Evolutionary conservation across 2,888 invertebrate genomes (phyloP), one percentile per base, ranked within the genome.

Genomic region (Tricholauxania praeusta): DNA sequence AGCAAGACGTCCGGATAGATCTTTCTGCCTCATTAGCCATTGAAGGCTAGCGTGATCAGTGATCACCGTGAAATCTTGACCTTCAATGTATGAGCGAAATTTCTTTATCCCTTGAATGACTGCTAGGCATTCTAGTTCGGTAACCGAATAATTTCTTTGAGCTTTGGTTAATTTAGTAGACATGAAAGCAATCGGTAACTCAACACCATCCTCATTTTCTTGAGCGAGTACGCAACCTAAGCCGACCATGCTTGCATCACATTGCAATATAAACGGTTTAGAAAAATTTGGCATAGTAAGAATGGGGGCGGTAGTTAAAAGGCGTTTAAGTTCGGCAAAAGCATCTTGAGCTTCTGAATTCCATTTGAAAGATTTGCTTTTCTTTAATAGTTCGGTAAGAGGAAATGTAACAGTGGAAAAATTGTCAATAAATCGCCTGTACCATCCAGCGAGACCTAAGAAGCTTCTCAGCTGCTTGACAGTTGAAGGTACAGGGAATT

Each of bases 11-110:
- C 63, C 69, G 28, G 49, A 48, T 22, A 73, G 57, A 32, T 73
- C 65, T 51, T 73, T 73, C 47, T 63, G 65, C 14, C 68, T 28
- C 69, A 73, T 73, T 19, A 73, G 39, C 73, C 73, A 73, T 32
- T 73, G 68, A 3, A 73, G 63, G 39, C 68, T 49, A 8, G 65
- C 65, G 51, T 65, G 65, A n/a, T n/a, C n/a, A n/a, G n/a, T n/a
- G n/a, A n/a, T n/a, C n/a, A n/a, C n/a, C n/a, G n/a, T n/a, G n/a
- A n/a, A n/a, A n/a, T n/a, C n/a, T n/a, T n/a, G n/a, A n/a, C n/a
- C n/a, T n/a, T n/a, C n/a, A n/a, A n/a, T n/a, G n/a, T n/a, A n/a
- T n/a, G n/a, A n/a, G n/a, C n/a, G n/a, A n/a, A n/a, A n/a, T n/a
- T n/a, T n/a, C n/a, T n/a, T n/a, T n/a, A n/a, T n/a, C n/a, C n/a